Base-by-base conservation (phyloP, 2,113 vertebrate species). In the Spea bombifrons region DNA sequence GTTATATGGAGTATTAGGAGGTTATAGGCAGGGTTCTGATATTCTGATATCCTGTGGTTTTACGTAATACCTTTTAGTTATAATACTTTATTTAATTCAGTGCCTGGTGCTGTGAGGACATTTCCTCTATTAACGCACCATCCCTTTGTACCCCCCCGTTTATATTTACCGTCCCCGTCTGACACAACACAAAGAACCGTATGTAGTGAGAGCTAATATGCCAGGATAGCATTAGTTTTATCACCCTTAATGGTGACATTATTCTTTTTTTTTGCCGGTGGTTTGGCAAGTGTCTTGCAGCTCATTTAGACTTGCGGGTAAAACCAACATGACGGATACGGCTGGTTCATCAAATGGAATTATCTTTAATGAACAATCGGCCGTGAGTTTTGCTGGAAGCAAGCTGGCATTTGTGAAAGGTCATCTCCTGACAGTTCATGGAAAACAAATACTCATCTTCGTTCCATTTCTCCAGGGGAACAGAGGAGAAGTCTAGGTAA, bases 321-420 rank as follows among this genome's bases (percentile, higher is more conserved):
- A 73, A 73, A 65, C 61, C 63, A 73, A 15, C 50, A 66, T 73
- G 70, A 66, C 61, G 8, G 49, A 66, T 73, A 15, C 16, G 45
- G 50, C 70, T 66, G 48, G 76, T 67, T 79, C 77, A 79, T 79
- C 77, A 79, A 79, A 73, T 72, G 44, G 77, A 71, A 79, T 78
- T 79, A 79, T 79, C 48, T 66, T 73, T 72, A 72, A 72, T 66
- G 69, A 79, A 73, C 48, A 73, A 73, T 66, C 69, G 67, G 70
- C 70, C 16, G 50, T 73, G 64, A 72, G 48, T 65, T 78, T 71
- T 57, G 70, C 63, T 57, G 46, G 52, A 73, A 73, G 77, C 61
- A 46, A 47, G 50, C 49, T 67, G 70, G 61, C 70, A 73, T 76
- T 79, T 79, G 77, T 57, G 44, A 79, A 79, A 79, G 77, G 77